Percentiles rank a stretch among this genome's conserved stretches.
Evolutionary conservation across 1,140 invertebrate genomes (phyloP).

Genomic region (Streblospio benedicti): DNA sequence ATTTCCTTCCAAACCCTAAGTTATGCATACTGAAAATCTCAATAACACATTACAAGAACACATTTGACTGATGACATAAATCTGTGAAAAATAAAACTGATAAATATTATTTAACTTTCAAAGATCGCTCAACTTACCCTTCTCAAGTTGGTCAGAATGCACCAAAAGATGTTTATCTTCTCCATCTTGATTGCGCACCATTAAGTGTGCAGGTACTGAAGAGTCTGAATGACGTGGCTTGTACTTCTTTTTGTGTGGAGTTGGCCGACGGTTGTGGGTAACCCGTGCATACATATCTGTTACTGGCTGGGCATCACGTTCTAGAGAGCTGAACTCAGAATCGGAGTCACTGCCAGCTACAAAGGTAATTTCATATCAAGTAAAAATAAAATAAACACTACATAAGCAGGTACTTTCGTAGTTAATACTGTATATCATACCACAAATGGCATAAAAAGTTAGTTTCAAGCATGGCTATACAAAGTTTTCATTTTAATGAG

Average conservation of each 20-base stretch:
- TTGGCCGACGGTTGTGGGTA: conserved; percentile 56
- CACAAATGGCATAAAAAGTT: no score
- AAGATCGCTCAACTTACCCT: conserved; percentile 9
- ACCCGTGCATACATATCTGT: conserved; percentile 57
- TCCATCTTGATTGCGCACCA: conserved; percentile 3
- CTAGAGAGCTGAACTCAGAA: conserved; percentile 73
- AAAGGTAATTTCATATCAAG: background rate
- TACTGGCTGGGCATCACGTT: conserved; percentile 57
- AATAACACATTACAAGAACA: no score
- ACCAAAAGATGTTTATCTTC: background rate
- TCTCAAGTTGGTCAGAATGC: conserved; percentile 52
- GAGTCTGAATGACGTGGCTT: conserved; percentile 72
- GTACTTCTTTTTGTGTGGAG: conserved; percentile 67
- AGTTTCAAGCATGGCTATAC: no score
- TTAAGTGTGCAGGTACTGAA: conserved; percentile 53
- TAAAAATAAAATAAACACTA: no score
- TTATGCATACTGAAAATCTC: no score
- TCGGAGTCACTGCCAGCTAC: conserved; percentile 49
- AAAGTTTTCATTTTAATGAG: no score
- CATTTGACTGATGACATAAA: no score
- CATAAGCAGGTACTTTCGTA: no score
- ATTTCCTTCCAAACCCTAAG: no score
- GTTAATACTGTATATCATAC: no score
- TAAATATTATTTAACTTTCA: background rate
- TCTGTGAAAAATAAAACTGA: no score